Evolutionary conservation across 2,888 invertebrate genomes (phyloP).

Genomic region (Capitulum mitella): DNA sequence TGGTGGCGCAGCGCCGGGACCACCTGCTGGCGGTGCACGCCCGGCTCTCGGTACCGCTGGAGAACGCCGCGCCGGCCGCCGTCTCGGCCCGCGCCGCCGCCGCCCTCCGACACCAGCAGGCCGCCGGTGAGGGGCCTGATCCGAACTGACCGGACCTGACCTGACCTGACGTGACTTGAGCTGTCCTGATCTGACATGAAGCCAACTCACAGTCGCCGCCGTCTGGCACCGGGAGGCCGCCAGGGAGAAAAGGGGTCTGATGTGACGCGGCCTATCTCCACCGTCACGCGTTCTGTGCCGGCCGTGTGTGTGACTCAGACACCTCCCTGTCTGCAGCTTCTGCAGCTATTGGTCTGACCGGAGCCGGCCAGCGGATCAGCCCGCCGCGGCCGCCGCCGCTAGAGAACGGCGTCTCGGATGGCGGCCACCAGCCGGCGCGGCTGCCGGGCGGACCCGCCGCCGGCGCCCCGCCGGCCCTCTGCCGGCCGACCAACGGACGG

Average conservation of each 20-base stretch:
- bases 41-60: conserved; percentile 77
- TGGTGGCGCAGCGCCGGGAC: conserved; percentile 76
- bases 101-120: not conserved
- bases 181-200: not conserved
- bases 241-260: too few relatives aligned
- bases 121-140: not conserved
- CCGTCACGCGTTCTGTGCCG: too few relatives aligned
- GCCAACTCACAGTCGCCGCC: too few relatives aligned
- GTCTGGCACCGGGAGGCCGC: too few relatives aligned
- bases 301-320: too few relatives aligned
- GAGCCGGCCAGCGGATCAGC: not conserved
- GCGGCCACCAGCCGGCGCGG: not conserved
- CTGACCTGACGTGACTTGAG: not conserved
- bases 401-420: not conserved
- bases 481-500: not conserved
- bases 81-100: not conserved
- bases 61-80: conserved; percentile 46
- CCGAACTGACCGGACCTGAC: too few relatives aligned
- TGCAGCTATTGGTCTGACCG: not conserved
- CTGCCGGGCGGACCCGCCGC: not conserved
- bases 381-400: not conserved
- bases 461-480: not conserved
- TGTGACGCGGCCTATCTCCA: too few relatives aligned
- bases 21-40: conserved; percentile 92
- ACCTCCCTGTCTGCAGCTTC: not conserved